phyloP scores from a whole-genome alignment of 2,113 vertebrate genomes.

The Apodemus sylvaticus region DNA sequence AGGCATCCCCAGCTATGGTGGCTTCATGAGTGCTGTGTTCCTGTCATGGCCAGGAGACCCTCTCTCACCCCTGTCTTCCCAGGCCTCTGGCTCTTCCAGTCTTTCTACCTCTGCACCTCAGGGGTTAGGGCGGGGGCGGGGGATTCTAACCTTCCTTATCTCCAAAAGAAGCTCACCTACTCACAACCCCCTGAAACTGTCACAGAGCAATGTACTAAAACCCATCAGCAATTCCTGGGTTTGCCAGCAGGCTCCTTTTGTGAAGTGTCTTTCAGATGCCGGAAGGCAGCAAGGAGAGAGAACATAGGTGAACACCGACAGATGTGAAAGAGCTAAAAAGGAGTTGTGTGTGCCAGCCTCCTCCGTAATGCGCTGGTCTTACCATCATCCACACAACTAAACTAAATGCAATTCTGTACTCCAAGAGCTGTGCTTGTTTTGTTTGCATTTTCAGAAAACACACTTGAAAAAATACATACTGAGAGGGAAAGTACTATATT shows the following conservation, averaged over 20 bases:
- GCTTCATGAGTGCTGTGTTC: not conserved
- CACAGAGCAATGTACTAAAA: not conserved
- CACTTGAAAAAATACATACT: constrained; percentile 47
- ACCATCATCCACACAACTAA: constrained; percentile 2
- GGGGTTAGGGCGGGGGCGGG: too few relatives aligned
- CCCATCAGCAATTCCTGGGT: not conserved
- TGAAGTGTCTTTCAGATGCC: not conserved
- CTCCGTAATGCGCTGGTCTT: not conserved
- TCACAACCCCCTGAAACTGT: not conserved
- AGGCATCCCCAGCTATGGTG: not conserved
- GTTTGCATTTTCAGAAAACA: constrained; percentile 37
- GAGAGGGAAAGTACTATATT: constrained; percentile 36
- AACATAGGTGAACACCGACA: not conserved
- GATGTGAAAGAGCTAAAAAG: not conserved
- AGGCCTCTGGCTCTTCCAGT: not conserved
- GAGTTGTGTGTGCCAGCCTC: not conserved
- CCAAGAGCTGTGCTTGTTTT: constrained; percentile 52
- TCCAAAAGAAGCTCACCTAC: not conserved
- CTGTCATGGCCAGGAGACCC: not conserved
- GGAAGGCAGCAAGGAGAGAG: not conserved
- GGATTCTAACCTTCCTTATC: not conserved
- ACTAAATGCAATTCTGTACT: not conserved
- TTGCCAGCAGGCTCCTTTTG: not conserved
- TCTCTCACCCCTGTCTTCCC: not conserved
- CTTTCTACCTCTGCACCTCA: not conserved